A percentile compares a stretch with the other conserved stretches of the same genome.
Evolutionary conservation across 2,888 invertebrate species (phyloP).

Genomic region (Acanthosepion pharaonis): DNA sequence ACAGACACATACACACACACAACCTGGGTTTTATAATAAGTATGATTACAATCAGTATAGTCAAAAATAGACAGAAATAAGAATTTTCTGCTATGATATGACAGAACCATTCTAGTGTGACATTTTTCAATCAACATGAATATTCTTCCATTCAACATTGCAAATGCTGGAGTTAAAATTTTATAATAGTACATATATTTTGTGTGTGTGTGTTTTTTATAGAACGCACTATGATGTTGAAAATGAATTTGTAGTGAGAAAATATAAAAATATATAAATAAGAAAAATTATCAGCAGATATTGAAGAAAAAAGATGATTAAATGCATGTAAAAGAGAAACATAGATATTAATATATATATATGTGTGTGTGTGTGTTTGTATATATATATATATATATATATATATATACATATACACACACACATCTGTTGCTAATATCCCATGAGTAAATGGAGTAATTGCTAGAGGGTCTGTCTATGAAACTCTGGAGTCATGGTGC

Average conservation of each 20-base stretch:
- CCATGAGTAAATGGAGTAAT: too few relatives aligned
- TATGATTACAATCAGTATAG: background rate
- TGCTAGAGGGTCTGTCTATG: too few relatives aligned
- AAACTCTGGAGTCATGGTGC: too few relatives aligned
- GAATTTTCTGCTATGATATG: background rate
- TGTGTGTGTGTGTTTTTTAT: background rate
- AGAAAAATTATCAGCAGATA: too few relatives aligned
- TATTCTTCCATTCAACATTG: background rate
- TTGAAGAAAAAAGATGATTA: background rate
- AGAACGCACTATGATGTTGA: background rate
- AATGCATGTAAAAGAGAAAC: background rate
- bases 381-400: too few relatives aligned
- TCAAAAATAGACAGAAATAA: background rate
- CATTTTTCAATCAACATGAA: background rate
- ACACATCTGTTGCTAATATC: too few relatives aligned
- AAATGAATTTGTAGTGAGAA: background rate
- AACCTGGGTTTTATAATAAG: too few relatives aligned
- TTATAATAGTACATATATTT: background rate
- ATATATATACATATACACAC: too few relatives aligned
- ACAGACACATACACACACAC: too few relatives aligned
- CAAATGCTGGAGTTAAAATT: background rate
- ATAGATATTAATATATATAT: background rate
- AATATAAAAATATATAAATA: background rate
- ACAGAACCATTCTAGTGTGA: background rate
- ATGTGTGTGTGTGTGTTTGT: fast-evolving